These are phyloP conservation scores for Leucopsar rothschildi DNA, from an alignment of 2,113 vertebrate genomes.

Conservation along the genomic window DNA sequence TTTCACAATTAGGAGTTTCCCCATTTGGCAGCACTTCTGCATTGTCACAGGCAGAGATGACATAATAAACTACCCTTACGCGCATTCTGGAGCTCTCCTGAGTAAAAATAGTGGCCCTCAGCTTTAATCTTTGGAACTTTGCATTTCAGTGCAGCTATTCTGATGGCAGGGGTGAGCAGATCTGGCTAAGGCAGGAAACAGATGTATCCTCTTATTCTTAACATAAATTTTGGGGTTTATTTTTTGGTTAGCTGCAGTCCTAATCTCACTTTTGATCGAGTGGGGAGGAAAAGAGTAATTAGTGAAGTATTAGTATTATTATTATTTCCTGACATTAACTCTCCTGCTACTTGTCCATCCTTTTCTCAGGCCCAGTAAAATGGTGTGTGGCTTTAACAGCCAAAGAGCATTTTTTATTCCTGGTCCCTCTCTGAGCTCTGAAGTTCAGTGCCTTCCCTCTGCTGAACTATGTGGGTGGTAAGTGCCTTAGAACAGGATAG, in stretches of 20 bases:
- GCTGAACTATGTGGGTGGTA: background rate
- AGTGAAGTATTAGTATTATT: conserved; percentile 76
- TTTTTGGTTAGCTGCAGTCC: conserved; percentile 56
- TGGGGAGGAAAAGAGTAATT: conserved; percentile 79
- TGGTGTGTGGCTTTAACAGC: background rate
- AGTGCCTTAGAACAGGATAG: background rate
- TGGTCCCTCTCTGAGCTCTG: background rate
- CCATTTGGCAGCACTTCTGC: conserved; percentile 6
- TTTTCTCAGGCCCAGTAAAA: conserved; percentile 31
- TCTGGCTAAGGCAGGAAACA: conserved; percentile 75
- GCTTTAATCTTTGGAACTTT: conserved; percentile 57
- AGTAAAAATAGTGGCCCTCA: conserved; percentile 50
- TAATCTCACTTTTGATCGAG: conserved; percentile 70
- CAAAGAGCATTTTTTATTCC: background rate
- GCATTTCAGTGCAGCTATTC: conserved; percentile 26
- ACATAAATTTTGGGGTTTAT: conserved; percentile 57
- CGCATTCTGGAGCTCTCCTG: background rate
- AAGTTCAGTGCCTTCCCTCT: background rate
- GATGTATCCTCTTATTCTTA: conserved; percentile 76
- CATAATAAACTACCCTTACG: conserved; percentile 25
- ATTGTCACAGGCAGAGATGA: conserved; percentile 18
- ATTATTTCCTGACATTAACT: conserved; percentile 79
- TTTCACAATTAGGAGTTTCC: conserved; percentile 6
- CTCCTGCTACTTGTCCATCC: conserved; percentile 60
- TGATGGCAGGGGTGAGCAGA: conserved; percentile 57